Evolutionary conservation across 2,113 vertebrate species (phyloP).

Genomic region (Bungarus multicinctus): DNA sequence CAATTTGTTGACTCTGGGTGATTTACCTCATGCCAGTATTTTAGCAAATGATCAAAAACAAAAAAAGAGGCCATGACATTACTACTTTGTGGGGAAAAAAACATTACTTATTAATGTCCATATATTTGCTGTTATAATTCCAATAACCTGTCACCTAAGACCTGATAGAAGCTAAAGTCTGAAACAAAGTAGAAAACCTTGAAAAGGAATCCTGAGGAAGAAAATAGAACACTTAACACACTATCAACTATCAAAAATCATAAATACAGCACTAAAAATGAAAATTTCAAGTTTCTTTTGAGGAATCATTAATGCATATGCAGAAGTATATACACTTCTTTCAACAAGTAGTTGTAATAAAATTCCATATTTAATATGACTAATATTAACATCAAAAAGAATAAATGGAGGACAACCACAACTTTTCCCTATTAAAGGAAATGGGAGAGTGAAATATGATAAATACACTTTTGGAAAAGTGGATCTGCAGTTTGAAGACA

Average conservation of each 20-base stretch:
- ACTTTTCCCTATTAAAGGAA: background rate
- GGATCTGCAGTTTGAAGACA: background rate
- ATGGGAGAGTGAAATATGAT: background rate
- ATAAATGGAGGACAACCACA: background rate
- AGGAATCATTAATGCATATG: background rate
- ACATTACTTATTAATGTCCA: background rate
- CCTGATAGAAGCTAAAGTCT: background rate
- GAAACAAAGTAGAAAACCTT: background rate
- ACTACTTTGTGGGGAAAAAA: background rate
- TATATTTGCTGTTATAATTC: background rate
- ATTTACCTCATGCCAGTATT: background rate
- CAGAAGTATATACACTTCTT: background rate
- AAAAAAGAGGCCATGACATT: background rate
- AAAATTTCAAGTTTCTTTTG: background rate
- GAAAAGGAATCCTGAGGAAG: background rate
- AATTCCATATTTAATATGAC: background rate
- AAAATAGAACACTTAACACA: background rate
- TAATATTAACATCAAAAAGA: background rate
- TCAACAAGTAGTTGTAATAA: background rate
- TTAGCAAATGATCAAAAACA: background rate
- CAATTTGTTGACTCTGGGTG: background rate
- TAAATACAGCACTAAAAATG: background rate
- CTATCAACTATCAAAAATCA: background rate
- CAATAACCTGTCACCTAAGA: background rate
- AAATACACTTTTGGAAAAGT: background rate